These are phyloP conservation scores for Osmoderma eremita DNA, from an alignment of 2,888 invertebrate species.

Conservation along the genomic window DNA sequence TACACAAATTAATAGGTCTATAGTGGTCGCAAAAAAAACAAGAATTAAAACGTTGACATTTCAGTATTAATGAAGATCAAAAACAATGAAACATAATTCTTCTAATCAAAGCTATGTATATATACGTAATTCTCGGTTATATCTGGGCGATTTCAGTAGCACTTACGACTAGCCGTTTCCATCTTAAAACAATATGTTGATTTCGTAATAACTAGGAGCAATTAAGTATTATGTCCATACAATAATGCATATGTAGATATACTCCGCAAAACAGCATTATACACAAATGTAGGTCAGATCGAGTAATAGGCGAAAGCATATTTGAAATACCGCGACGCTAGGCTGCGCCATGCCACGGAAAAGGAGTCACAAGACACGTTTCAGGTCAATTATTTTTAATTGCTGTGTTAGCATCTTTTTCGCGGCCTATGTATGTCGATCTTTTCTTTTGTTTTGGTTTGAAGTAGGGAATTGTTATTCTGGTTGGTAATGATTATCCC, in stretches of 20 bases:
- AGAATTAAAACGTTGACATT: too few species aligned
- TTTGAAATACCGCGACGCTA: slow-evolving; percentile 3
- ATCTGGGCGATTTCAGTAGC: too few species aligned
- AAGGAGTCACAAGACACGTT: slow-evolving; percentile 21
- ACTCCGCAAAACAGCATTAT: too few species aligned
- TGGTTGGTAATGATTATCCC: too few species aligned
- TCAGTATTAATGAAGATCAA: too few species aligned
- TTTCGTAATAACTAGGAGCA: slow-evolving; percentile 22
- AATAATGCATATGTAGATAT: slow-evolving; percentile 5
- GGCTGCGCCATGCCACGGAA: not conserved
- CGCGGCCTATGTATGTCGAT: not conserved
- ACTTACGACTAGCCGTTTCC: too few species aligned
- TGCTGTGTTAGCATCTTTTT: not conserved
- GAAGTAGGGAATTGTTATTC: not conserved
- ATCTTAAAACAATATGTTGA: slow-evolving; percentile 6
- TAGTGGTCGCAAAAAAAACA: too few species aligned
- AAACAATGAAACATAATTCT: too few species aligned
- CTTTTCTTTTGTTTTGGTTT: not conserved
- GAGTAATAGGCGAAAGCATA: slow-evolving; percentile 29
- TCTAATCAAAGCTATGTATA: too few species aligned
- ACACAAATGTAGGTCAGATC: slow-evolving; percentile 32
- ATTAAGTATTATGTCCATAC: slow-evolving; percentile 10
- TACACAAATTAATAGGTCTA: too few species aligned
- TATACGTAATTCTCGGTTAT: too few species aligned
- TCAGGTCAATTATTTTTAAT: slow-evolving; percentile 30